Evolutionary conservation across 2,113 vertebrate genomes (phyloP), one percentile per base, ranked within the genome.

Genomic region (Saccopteryx leptura): DNA sequence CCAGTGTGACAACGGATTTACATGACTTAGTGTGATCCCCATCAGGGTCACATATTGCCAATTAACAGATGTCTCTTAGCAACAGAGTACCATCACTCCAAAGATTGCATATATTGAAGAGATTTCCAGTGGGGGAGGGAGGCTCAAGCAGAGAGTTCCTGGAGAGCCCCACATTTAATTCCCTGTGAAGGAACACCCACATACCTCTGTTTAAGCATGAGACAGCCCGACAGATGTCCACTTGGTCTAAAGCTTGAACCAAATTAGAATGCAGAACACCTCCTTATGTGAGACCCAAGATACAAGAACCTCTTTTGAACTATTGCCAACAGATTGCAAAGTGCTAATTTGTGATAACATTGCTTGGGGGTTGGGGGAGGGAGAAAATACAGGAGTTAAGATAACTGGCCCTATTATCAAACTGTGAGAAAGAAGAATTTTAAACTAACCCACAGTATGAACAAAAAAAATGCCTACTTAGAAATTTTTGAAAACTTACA

Each of bases 291-390:
- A 15, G 63, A 8, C 86, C 58, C 63, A 58, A 79, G 52, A 79
- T 68, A 91, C 0, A 94, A 83, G 65, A 95, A 88, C 60, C 90
- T 88, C 71, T 39, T 90, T 46, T 96, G 52, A 95, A 93, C 65
- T 84, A 92, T 75, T 92, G 94, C 68, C 10, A 33, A 66, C 81
- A 97, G 58, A 92, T 92, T 91, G 21, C 68, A 92, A 94, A 94
- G 78, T 87, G 60, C 52, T 87, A 86, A 87, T 95, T 76, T 96
- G 74, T 93, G 75, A 83, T 89, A 82, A 79, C 39, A 72, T 90
- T 89, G 76, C 63, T 88, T 92, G 31, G 3, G 31, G n/a, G 24
- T 2, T 3, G 14, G 28, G 13, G 4, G 24, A 31, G 66, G 52
- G 1, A 10, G 15, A 75, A 94, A 93, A 88, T 65, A 75, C 2